A percentile compares a stretch with the other conserved stretches of the same genome.
Conservation (phyloP, 2,113 vertebrate species). For the Australoheros scitulus region DNA sequence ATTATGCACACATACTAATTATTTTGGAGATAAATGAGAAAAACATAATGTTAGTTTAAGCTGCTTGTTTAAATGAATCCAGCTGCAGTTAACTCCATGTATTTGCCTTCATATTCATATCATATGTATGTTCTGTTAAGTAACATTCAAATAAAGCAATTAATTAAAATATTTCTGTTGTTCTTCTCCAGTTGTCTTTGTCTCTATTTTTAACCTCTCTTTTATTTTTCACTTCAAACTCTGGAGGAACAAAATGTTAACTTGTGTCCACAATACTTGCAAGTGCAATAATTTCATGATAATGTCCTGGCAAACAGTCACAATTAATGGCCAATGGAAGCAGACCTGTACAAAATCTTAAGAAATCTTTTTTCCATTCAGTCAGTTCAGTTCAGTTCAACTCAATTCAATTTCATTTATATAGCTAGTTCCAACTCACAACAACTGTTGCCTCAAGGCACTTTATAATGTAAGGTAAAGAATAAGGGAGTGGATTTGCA, state of each 20-base stretch:
- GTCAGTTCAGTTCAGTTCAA: too few species aligned
- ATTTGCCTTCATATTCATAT: background rate
- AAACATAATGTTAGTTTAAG: background rate
- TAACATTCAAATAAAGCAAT: background rate
- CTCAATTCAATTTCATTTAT: too few species aligned
- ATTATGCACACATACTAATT: background rate
- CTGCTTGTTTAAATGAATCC: background rate
- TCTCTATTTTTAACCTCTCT: background rate
- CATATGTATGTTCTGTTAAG: background rate
- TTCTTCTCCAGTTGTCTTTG: background rate
- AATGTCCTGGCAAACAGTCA: slow-evolving; percentile 1
- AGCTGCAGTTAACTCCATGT: background rate
- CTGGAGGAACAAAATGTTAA: background rate
- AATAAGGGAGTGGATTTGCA: too few species aligned
- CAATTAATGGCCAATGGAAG: slow-evolving; percentile 16
- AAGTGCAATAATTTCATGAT: slow-evolving; percentile 1
- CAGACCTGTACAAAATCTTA: background rate
- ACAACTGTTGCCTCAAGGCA: too few species aligned
- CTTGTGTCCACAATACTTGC: background rate
- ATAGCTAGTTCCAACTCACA: too few species aligned
- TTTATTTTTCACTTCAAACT: too few species aligned
- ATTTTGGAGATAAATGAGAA: background rate
- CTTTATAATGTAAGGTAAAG: too few species aligned
- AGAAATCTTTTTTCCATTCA: background rate
- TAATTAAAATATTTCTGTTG: background rate